Evolutionary conservation across 2,113 vertebrate species (phyloP).

Genomic region (Ptilorrhoa leucosticta): DNA sequence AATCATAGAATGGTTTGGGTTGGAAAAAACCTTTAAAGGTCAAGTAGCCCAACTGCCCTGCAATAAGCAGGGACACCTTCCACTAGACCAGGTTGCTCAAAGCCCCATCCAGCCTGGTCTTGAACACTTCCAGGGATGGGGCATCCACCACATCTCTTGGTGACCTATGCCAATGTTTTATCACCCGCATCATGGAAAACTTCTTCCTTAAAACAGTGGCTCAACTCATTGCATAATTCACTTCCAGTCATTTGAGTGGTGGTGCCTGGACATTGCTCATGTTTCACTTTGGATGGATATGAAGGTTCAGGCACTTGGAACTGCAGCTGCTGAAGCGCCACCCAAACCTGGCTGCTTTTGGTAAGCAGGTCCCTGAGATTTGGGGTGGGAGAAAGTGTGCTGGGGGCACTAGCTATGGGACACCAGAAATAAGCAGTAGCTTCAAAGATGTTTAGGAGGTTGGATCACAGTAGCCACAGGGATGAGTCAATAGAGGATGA

Average conservation of each 20-base stretch:
- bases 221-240: background rate
- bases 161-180: rapidly evolving
- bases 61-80: background rate
- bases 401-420: background rate
- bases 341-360: background rate
- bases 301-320: background rate
- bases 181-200: rapidly evolving
- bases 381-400: background rate
- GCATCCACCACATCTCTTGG: background rate
- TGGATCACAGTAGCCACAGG: background rate
- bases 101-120: background rate
- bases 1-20: background rate
- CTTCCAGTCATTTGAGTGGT: background rate
- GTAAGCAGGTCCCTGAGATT: background rate
- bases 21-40: background rate
- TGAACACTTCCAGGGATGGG: background rate
- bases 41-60: background rate
- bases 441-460: background rate
- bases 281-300: background rate
- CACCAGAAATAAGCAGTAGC: background rate
- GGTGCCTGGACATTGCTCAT: background rate
- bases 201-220: background rate
- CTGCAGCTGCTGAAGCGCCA: background rate
- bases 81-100: background rate
- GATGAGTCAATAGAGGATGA: background rate